Conservation (phyloP, 2,113 vertebrate species). For the Dendropsophus ebraccatus region DNA sequence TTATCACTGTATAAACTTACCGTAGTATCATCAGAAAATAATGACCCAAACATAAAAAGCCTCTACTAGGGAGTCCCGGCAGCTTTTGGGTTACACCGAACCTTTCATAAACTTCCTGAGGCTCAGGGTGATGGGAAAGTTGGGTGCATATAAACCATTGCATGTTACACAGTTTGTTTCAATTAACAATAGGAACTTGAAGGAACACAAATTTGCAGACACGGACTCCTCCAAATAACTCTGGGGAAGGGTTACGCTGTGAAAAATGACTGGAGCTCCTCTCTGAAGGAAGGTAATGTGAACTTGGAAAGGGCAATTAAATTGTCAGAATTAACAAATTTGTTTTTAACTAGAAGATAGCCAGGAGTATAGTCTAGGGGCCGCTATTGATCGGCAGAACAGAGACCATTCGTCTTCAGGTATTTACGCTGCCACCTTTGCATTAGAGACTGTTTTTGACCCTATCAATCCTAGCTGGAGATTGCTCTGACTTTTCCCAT, state of each 20-base stretch:
- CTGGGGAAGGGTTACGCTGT: conserved; percentile 69
- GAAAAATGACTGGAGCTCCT: conserved; percentile 80
- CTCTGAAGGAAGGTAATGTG: conserved; percentile 84
- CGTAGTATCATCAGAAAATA: neutral
- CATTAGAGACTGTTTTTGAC: conserved; percentile 86
- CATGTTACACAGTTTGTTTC: conserved; percentile 43
- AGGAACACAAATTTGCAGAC: conserved; percentile 64
- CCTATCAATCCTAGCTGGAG: conserved; percentile 91
- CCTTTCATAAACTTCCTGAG: too few relatives aligned
- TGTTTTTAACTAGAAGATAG: conserved; percentile 97
- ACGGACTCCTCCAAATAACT: conserved; percentile 78
- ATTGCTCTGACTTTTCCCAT: conserved; percentile 81
- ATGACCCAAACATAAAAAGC: neutral
- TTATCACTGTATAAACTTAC: neutral
- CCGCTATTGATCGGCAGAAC: conserved; percentile 92
- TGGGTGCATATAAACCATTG: neutral
- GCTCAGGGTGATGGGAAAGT: neutral
- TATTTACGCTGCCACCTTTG: conserved; percentile 97
- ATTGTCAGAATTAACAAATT: conserved; percentile 99
- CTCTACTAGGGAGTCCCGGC: too few relatives aligned
- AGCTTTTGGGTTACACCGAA: too few relatives aligned
- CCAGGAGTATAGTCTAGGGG: conserved; percentile 92
- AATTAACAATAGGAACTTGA: conserved; percentile 62
- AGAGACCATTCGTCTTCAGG: conserved; percentile 96
- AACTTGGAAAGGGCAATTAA: conserved; percentile 93